Conservation (phyloP, 2,888 invertebrate species). For the Ramazzottius varieornatus region DNA sequence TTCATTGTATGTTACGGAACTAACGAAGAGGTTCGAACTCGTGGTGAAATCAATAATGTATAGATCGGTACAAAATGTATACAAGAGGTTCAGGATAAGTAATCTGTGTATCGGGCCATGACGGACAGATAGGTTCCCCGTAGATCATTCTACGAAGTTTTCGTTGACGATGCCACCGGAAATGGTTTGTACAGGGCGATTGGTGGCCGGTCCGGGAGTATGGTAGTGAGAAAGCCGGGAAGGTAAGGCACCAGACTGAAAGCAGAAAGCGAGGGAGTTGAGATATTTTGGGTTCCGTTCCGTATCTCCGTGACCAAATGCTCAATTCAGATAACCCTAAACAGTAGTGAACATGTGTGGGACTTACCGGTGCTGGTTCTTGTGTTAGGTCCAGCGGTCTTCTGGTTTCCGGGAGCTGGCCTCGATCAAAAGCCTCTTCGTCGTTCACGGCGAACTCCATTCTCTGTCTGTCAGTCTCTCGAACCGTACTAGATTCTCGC, state of each 20-base stretch:
- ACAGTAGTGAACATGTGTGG: neutral
- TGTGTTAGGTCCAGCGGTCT: neutral
- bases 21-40: no score
- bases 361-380: neutral
- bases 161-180: slow-evolving; percentile 1
- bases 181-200: neutral
- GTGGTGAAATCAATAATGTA: no score
- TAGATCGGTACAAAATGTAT: no score
- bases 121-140: no score
- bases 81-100: no score
- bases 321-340: neutral
- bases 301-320: no score
- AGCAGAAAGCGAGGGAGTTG: neutral
- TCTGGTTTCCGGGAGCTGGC: neutral
- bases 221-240: neutral
- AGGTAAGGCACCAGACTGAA: neutral
- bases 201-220: neutral
- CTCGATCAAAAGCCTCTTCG: neutral
- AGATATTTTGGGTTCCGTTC: no score
- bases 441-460: neutral
- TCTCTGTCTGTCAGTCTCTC: neutral
- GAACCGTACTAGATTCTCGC: neutral
- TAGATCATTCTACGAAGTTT: no score
- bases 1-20: no score
- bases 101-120: no score